Evolutionary conservation across 2,888 invertebrate species (phyloP).

Genomic region (Reticulitermes lucifugus): DNA sequence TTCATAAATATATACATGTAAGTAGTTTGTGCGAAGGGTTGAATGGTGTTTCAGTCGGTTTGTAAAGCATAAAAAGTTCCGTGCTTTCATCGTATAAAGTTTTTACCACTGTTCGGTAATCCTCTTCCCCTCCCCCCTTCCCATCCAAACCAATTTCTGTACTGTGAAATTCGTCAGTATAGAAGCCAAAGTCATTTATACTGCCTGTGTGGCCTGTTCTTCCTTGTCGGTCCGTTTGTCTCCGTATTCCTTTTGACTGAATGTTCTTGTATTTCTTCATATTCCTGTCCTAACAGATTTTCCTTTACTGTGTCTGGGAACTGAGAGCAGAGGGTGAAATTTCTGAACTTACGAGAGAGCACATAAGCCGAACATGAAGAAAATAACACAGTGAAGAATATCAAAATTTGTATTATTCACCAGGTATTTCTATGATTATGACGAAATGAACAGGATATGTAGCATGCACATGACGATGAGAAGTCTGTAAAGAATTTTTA

Average conservation of each 20-base stretch:
- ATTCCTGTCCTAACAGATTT: too few species aligned
- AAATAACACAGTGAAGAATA: too few species aligned
- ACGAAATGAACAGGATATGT: too few species aligned
- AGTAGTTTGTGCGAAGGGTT: neutral
- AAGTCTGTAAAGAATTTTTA: too few species aligned
- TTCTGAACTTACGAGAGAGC: too few species aligned
- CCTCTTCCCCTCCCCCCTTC: neutral
- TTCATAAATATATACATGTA: constrained; percentile 33
- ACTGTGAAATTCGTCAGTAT: neutral
- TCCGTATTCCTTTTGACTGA: neutral
- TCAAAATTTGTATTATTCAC: too few species aligned
- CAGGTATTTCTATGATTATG: too few species aligned
- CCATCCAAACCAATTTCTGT: neutral
- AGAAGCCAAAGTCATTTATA: neutral
- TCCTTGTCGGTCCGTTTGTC: neutral
- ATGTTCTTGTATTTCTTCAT: neutral
- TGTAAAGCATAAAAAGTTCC: neutral
- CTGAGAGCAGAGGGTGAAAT: too few species aligned
- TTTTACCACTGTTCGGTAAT: neutral
- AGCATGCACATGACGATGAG: too few species aligned
- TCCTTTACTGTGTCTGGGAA: too few species aligned
- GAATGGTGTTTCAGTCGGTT: neutral
- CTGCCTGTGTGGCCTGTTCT: neutral
- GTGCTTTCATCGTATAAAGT: neutral
- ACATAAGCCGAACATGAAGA: too few species aligned